Evolutionary conservation across 2,113 vertebrate genomes (phyloP).

Genomic region (Amazona guildingii): DNA sequence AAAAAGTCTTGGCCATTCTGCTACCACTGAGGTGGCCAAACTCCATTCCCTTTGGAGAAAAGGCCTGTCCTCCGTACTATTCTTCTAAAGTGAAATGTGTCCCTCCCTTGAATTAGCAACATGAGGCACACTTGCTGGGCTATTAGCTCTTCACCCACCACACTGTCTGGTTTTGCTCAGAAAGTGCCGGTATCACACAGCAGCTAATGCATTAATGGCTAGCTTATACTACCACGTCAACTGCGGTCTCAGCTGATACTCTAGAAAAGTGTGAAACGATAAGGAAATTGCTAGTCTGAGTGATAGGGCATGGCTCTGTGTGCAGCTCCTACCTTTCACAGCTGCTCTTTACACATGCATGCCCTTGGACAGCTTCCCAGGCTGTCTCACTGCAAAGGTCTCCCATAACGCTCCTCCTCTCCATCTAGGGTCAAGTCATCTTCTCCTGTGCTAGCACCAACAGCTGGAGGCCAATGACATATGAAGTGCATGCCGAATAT

Average conservation of each 20-base stretch:
- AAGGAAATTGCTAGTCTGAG: constrained; percentile 37
- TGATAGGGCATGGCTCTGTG: neutral
- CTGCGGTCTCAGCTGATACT: accelerated
- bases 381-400: neutral
- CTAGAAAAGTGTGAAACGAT: neutral
- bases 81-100: neutral
- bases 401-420: neutral
- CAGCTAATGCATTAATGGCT: neutral
- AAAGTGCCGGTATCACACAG: neutral
- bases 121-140: neutral
- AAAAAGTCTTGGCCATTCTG: neutral
- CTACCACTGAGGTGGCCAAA: accelerated
- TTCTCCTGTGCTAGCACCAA: neutral
- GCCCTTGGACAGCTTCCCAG: constrained; percentile 45
- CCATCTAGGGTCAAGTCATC: constrained; percentile 5
- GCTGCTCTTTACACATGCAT: neutral
- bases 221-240: neutral
- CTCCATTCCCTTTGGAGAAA: neutral
- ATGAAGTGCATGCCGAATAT: constrained; percentile 19
- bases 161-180: accelerated
- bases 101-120: neutral
- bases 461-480: constrained; percentile 58
- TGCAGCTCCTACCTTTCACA: neutral
- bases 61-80: neutral
- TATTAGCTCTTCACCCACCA: neutral